Base-by-base conservation (phyloP, 1,140 invertebrate genomes). In the Matsumurasca onukii region DNA sequence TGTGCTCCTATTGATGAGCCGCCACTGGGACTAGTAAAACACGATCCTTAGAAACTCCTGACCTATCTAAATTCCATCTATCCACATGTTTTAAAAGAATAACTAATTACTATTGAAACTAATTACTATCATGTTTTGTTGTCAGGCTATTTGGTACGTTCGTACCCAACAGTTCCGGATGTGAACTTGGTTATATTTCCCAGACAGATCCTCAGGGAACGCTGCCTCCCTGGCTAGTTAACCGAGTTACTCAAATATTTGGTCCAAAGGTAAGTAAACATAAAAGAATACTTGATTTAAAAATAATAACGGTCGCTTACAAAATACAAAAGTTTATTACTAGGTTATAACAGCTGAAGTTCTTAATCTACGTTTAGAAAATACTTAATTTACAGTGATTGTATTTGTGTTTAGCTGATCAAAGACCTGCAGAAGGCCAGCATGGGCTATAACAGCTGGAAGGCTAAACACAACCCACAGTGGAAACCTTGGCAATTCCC, bases 401-500 rank as follows among this genome's bases (percentile, higher is more conserved):
- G 24, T 29, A 63, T 20, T 52, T 61, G 61, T 63, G n/a, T 68
- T 15, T 51, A 75, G 74, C 72, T 75, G 74, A 66, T 75, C 20
- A 73, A 73, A 52, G 73, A 91, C 75, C 81, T 97, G 59, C 88
- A 92, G 68, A 91, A 93, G 77, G 93, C 93, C 12, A 88, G 90
- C 22, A 76, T 89, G 20, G 86, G 86, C 27, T 94, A 95, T 78
- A 81, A 85, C 12, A 81, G 81, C 22, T 96, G 94, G 94, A 96
- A 96, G 80, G 77, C 80, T 65, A 85, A 87, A 48, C 85, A 91
- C 75, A 86, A 89, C 73, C 91, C 92, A 3, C 82, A 87, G 75
- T 86, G 83, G 70, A 95, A 94, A 78, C 93, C 93, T 1, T 95
- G 93, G 93, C 84, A 92, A 66, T 89, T 86, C 79, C 92, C 93